Base-by-base conservation (phyloP, 2,888 invertebrate species). In the Metopia argyrocephala region DNA sequence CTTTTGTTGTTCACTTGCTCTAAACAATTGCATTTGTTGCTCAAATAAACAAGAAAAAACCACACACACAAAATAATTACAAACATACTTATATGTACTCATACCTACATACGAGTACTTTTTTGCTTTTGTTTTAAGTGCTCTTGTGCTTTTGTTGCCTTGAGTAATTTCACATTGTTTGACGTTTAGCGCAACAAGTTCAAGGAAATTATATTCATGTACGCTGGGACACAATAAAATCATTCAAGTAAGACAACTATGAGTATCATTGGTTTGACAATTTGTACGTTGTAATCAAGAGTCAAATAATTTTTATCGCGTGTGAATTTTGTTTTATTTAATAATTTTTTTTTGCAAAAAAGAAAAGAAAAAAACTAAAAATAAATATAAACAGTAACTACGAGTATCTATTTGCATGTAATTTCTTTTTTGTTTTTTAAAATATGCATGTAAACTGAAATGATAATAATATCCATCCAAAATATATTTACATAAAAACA, bases 161-260 rank as follows among this genome's bases (percentile, higher is more conserved):
- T 56, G 45, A 57, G 66, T 38, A 61, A 65, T 57, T 62, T 78
- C 48, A 75, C 18, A 20, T 66, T 73, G 61, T 9, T 61, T 46
- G 56, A 46, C 57, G 61, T 66, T 64, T 82, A 76, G 78, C 76
- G 83, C 78, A 84, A 83, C 84, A 84, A 84, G 84, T 84, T 84
- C 84, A 84, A 83, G 84, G 84, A 84, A 82, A 84, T 83, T 78
- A 80, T 82, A 82, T 65, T 54, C 52, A 54, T 59, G 52, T 28
- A 46, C 48, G 46, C n/a, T 56, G 61, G 71, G 28, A 15, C 23
- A 46, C 56, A 61, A 23, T 62, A 38, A 56, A n/a, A 46, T 48
- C 31, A 62, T 23, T 78, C 56, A 46, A 78, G 71, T 54, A 45
- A 59, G 61, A n/a, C 38, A 38, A 38, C 38, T 12, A 38, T 15